These are phyloP conservation scores for Takifugu flavidus DNA, from an alignment of 2,113 vertebrate species.

Conservation along the genomic window DNA sequence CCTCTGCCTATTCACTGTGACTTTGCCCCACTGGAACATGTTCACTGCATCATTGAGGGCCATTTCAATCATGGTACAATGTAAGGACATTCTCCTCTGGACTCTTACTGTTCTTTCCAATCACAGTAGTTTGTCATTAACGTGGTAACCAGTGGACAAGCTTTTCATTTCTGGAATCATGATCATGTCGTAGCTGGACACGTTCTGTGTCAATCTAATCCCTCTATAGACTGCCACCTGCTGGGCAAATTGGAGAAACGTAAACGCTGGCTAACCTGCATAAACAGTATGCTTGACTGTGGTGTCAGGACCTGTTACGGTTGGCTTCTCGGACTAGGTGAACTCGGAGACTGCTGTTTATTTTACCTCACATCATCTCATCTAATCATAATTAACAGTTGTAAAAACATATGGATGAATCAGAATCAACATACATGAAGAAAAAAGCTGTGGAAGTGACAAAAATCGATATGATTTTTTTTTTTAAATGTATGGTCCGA, in stretches of 20 bases:
- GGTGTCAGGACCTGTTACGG: constrained; percentile 22
- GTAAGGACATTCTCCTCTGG: constrained; percentile 22
- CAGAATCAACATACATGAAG: constrained; percentile 16
- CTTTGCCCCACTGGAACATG: constrained; percentile 41
- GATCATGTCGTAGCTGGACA: constrained; percentile 53
- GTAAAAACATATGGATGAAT: constrained; percentile 28
- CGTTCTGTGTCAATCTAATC: constrained; percentile 21
- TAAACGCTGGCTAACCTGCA: constrained; percentile 7
- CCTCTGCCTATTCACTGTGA: constrained; percentile 54
- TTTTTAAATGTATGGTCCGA: constrained; percentile 51
- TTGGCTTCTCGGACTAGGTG: constrained; percentile 53
- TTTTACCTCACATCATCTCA: constrained; percentile 58
- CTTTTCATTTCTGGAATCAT: constrained; percentile 42
- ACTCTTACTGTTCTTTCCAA: constrained; percentile 41
- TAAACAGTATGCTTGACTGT: constrained; percentile 22
- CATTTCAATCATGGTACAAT: constrained; percentile 31
- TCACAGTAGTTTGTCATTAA: constrained; percentile 41
- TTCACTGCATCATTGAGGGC: constrained; percentile 24
- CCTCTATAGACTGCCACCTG: constrained; percentile 58
- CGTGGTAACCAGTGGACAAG: constrained; percentile 50
- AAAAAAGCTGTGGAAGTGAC: constrained; percentile 11
- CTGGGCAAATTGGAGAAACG: constrained; percentile 38
- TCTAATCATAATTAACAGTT: constrained; percentile 39
- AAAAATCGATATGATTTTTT: not conserved
- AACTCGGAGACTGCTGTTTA: constrained; percentile 62